Evolutionary conservation across 2,797 vertebrate species (phyloP), one percentile per base, ranked within the genome.

Genomic region (Salarias fasciatus): DNA sequence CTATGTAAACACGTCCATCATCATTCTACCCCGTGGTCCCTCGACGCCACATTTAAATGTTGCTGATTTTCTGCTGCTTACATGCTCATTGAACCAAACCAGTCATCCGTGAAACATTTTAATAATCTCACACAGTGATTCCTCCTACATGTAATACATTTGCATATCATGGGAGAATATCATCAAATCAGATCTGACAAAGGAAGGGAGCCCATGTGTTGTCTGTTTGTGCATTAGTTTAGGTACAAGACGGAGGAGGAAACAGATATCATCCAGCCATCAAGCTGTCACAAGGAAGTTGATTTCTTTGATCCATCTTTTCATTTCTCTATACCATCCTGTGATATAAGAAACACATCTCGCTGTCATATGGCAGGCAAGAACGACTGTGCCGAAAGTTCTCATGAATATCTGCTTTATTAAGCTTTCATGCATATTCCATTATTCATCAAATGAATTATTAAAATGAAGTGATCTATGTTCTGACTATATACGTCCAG

Each of bases 361-460:
- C 35, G 29, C 48, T 53, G 53, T 61, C 45, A 40, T 60, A 46
- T 66, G 41, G 33, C 52, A 59, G 5, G 52, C 50, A 53, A 33
- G 60, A 14, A 43, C 53, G 65, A 72, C 37, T 11, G 18, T 40
- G 33, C 37, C 11, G n/a, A 68, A 72, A 15, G 73, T 60, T 42
- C 72, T 79, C 79, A 82, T 84, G 69, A 75, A 76, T 76, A 68
- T 72, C 59, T 48, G 14, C 58, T 84, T 87, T 74, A 85, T 89
- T 77, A 80, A 83, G 66, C 70, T 67, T 86, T 76, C 74, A 77
- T 81, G 77, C 69, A 75, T 68, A 70, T 85, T 86, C 68, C 77
- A 88, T 90, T 91, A 91, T 88, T 90, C 88, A 91, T 69, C 41
- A 52, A 28, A 70, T 89, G 72, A 87, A 91, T 89, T 84, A 89